Conservation (phyloP, 2,797 vertebrate genomes). For the Phoxinus dragarum region DNA sequence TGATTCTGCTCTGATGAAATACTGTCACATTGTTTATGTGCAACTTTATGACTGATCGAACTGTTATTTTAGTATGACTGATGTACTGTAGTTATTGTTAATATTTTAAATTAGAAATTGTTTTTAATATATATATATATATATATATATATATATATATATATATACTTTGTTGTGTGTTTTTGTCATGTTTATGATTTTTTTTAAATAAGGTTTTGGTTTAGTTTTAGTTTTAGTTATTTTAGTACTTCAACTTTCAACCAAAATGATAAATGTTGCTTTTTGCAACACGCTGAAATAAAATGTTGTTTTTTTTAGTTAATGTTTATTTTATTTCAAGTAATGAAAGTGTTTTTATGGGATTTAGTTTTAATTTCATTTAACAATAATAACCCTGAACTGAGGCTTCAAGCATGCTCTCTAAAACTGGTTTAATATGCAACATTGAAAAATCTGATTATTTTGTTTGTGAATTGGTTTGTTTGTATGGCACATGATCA, state of each 20-base stretch:
- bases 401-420: not conserved
- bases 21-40: not conserved
- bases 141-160: too few species aligned
- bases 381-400: not conserved
- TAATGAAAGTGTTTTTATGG: not conserved
- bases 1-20: not conserved
- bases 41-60: not conserved
- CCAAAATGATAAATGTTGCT: not conserved
- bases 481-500: not conserved
- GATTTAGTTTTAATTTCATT: too few species aligned
- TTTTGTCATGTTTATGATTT: not conserved
- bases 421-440: not conserved
- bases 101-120: not conserved
- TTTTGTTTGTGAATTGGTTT: not conserved
- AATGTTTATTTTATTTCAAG: not conserved
- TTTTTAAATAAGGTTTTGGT: not conserved
- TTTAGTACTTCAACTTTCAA: not conserved
- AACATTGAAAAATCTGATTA: not conserved
- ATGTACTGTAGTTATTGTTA: not conserved
- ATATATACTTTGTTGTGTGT: too few species aligned
- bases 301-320: not conserved
- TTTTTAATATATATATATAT: not conserved
- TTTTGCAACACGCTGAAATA: not conserved
- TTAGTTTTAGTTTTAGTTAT: not conserved
- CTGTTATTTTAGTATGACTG: not conserved